These are phyloP conservation scores for Acanthopleura granulata DNA, from an alignment of 2,888 invertebrate species.

Conservation along the genomic window DNA sequence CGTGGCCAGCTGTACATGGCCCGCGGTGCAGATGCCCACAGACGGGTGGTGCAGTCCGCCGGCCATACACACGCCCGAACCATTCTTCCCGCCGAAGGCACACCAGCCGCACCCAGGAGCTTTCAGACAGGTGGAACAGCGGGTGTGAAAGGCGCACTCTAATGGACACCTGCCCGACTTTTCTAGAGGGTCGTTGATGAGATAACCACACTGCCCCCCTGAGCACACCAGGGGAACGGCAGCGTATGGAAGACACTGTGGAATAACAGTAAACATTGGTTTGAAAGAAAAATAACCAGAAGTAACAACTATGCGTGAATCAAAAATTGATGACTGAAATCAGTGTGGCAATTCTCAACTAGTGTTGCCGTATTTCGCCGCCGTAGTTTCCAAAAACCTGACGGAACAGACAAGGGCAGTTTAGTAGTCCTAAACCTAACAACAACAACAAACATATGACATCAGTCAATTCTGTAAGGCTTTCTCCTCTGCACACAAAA, in stretches of 20 bases:
- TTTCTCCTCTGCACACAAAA: no score
- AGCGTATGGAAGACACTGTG: constrained; percentile 85
- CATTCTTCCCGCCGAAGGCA: constrained; percentile 74
- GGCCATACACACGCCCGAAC: constrained; percentile 85
- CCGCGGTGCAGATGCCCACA: not conserved
- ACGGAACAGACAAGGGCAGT: no score
- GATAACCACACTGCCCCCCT: constrained; percentile 88
- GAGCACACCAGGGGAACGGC: constrained; percentile 90
- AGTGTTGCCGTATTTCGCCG: no score
- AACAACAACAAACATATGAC: no score
- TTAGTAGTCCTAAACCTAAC: no score
- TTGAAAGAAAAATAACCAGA: no score
- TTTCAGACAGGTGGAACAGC: constrained; percentile 88
- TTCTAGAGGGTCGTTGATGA: constrained; percentile 38
- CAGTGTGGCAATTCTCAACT: no score
- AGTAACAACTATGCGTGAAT: no score
- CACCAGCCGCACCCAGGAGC: constrained; percentile 97
- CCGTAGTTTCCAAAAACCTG: no score
- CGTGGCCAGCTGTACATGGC: not conserved
- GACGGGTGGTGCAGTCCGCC: constrained; percentile 79
- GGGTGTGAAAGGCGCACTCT: constrained; percentile 84
- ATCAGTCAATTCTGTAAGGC: no score
- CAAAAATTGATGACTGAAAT: no score
- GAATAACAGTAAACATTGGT: constrained; percentile 15
- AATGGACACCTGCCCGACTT: constrained; percentile 83